Percentiles rank a stretch among this genome's conserved stretches.
These are phyloP conservation scores for Atta texana DNA, from an alignment of 1,140 invertebrate genomes.

Conservation along the genomic window DNA sequence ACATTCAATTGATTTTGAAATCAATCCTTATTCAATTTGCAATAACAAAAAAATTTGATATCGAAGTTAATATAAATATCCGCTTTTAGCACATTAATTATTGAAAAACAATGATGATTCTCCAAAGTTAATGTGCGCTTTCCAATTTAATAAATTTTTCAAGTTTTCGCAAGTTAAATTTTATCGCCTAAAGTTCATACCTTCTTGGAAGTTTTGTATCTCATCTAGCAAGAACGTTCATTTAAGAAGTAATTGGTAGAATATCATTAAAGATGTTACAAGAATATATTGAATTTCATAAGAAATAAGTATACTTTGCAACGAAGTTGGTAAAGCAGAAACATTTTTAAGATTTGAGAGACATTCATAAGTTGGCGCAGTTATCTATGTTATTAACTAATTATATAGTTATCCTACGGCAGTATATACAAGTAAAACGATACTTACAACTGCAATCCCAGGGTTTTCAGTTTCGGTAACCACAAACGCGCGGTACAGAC, in stretches of 20 bases:
- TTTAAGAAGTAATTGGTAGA: not conserved
- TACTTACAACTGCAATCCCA: constrained; percentile 24
- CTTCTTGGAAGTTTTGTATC: not conserved
- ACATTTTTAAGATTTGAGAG: not conserved
- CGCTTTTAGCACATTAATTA: not conserved
- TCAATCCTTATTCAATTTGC: not conserved
- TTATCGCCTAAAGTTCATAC: not conserved
- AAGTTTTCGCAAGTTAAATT: not conserved
- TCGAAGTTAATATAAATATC: not conserved
- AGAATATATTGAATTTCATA: not conserved
- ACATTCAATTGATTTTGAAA: not conserved
- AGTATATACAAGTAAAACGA: not conserved
- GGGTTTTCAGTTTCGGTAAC: constrained; percentile 28
- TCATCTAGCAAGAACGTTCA: not conserved
- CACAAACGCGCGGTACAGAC: constrained; percentile 32
- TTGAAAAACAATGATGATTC: not conserved
- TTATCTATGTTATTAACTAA: constrained; percentile 38
- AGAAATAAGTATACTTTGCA: not conserved
- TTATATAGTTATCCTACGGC: constrained; percentile 11
- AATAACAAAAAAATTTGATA: constrained; percentile 4
- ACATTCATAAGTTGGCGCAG: not conserved
- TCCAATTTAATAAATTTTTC: not conserved
- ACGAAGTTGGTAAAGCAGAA: no score
- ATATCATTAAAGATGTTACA: not conserved
- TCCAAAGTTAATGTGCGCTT: not conserved